Base-by-base conservation (phyloP, 2,113 vertebrate genomes). In the Cygnus atratus region DNA sequence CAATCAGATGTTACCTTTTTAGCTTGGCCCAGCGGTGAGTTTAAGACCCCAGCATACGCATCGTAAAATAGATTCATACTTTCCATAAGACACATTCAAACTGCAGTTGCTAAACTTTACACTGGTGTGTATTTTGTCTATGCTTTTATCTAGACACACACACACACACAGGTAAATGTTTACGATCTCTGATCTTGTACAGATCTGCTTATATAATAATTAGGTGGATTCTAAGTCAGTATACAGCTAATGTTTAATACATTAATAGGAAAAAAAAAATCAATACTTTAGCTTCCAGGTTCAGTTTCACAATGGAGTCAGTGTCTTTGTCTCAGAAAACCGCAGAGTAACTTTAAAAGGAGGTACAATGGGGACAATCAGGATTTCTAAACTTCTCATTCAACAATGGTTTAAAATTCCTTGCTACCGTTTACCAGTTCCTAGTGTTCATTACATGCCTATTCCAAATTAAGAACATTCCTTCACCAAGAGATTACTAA, bases 1-100 rank as follows among this genome's bases (percentile, higher is more conserved):
- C 91, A 97, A 96, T 96, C 95, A 95, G 89, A 92, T 2, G 6
- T 84, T 93, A 97, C 95, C 89, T 97, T 95, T 96, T 93, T 87
- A 95, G 95, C 93, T 95, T 84, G 66, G 92, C 89, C 88, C 80
- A 93, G 89, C 2, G 8, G 81, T 84, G 90, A 93, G 84, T 92
- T 88, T 88, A 94, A 96, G 84, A 95, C 87, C 79, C 14, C 31
- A 35, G 31, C 28, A 91, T 59, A 85, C 28, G 66, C 33, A 35
- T 11, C 68, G 77, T 76, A 80, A 96, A 94, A 90, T 0, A 85
- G 70, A 76, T 76, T 50, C 14, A 26, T 77, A 84, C 92, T 90
- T 90, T 75, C 65, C 66, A n/a, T 13, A 78, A 77, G 71, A 84
- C 33, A 84, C 33, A 84, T 63, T 90, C 70, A 73, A 55, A 75